Base-by-base conservation (phyloP, 2,797 vertebrate species). In the Alectoris magna region DNA sequence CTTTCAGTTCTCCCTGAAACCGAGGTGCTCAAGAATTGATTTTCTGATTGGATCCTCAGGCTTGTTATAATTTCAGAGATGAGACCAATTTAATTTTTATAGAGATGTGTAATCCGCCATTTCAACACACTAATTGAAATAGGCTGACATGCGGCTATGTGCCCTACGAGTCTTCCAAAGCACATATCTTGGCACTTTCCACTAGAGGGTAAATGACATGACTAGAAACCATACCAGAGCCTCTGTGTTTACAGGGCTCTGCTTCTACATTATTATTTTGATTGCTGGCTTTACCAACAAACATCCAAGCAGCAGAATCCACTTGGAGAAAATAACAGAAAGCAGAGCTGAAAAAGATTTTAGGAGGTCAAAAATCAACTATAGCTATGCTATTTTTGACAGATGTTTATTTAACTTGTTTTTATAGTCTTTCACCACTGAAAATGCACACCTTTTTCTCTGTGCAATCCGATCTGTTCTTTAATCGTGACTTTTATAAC, bases 51-150 rank as follows among this genome's bases (percentile, higher is more conserved):
- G 70, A 82, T 94, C 70, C 91, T 93, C 79, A 2, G 89, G 94
- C 91, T 87, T 91, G 71, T 86, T 77, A 46, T 92, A 93, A 95
- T 95, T 95, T 93, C 85, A 92, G 89, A 69, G 83, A 91, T 84
- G 92, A 95, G 94, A 91, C 83, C 88, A 91, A 95, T 96, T 92
- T 94, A 88, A 90, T 88, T 96, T 95, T 94, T 96, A 95, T 86
- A 88, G 91, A 90, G 71, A 94, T 88, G 74, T 93, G 90, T 94
- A 94, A 95, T 95, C 89, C 29, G 0, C 94, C 88, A 68, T 94
- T 96, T 96, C 94, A 94, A 90, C 94, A 82, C 90, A 31, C 91
- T 96, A 96, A 95, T 93, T 96, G 94, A 95, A 96, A 96, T 84
- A 88, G 93, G 85, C 93, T 96, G 95, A 94, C 94, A 87, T 6